Evolutionary conservation across 2,797 vertebrate genomes (phyloP).

Genomic region (Balearica regulorum): DNA sequence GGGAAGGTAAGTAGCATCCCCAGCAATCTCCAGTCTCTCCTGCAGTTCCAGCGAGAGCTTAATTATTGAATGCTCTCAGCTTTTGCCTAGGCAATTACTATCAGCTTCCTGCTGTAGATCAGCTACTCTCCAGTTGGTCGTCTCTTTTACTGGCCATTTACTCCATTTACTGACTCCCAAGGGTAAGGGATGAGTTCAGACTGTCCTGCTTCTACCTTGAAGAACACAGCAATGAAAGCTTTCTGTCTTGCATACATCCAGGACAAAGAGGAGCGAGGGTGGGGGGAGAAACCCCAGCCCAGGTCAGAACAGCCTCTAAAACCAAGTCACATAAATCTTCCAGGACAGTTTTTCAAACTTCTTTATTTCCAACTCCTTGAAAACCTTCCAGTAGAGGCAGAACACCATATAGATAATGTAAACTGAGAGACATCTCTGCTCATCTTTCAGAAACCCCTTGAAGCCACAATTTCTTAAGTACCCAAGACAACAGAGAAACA

Average conservation of each 20-base stretch:
- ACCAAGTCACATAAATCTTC: background rate
- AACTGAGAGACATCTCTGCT: background rate
- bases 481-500: background rate
- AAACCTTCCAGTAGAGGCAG: background rate
- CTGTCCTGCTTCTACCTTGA: background rate
- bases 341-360: background rate
- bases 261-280: too few relatives aligned
- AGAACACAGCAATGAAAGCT: background rate
- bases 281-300: background rate
- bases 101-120: conserved; percentile 46
- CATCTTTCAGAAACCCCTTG: background rate
- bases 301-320: background rate
- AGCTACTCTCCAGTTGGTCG: conserved; percentile 12
- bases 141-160: conserved; percentile 8
- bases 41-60: conserved; percentile 2
- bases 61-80: background rate
- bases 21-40: background rate
- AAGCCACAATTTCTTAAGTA: background rate
- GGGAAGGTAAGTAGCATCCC: background rate
- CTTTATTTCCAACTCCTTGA: background rate
- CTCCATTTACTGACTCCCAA: conserved; percentile 4
- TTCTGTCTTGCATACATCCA: background rate
- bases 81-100: conserved; percentile 23
- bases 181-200: conserved; percentile 15
- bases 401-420: background rate